Percentiles rank a stretch among this genome's conserved stretches.
phyloP scores from a whole-genome alignment of 2,797 vertebrate genomes.

The Pygocentrus nattereri region DNA sequence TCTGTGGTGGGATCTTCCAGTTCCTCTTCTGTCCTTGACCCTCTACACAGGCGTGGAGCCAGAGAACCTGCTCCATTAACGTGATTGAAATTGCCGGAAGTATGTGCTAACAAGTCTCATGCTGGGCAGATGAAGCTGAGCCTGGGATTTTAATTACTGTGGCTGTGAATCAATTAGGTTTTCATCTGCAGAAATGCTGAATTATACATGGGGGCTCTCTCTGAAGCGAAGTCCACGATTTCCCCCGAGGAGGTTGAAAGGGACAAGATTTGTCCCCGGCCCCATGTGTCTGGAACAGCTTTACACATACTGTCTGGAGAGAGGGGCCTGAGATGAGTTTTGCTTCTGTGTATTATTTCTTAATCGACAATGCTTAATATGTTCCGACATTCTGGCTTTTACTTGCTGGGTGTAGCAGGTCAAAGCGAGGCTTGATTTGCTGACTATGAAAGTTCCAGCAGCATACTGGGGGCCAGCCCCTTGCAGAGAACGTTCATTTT shows the following conservation, averaged over 20 bases:
- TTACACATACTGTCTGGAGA: background rate
- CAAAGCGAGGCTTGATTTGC: background rate
- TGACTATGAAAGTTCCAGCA: background rate
- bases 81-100: constrained; percentile 69
- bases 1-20: constrained; percentile 4
- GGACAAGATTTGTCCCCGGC: constrained; percentile 21
- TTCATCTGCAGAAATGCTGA: constrained; percentile 63
- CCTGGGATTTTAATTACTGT: constrained; percentile 67
- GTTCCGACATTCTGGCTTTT: background rate
- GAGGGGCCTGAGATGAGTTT: background rate
- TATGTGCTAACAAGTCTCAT: constrained; percentile 71
- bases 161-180: constrained; percentile 63
- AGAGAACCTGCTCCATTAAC: constrained; percentile 68
- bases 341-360: background rate
- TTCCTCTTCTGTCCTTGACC: background rate
- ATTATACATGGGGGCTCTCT: constrained; percentile 58
- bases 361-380: background rate
- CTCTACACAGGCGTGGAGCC: constrained; percentile 65
- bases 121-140: constrained; percentile 67
- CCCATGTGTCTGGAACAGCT: constrained; percentile 29
- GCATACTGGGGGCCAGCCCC: background rate
- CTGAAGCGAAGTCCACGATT: constrained; percentile 46
- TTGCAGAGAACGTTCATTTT: constrained; percentile 2
- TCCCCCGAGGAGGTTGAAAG: constrained; percentile 52
- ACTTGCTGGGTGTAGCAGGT: background rate